Evolutionary conservation across 1,140 invertebrate genomes (phyloP).

Genomic region (Plutomurus gul): DNA sequence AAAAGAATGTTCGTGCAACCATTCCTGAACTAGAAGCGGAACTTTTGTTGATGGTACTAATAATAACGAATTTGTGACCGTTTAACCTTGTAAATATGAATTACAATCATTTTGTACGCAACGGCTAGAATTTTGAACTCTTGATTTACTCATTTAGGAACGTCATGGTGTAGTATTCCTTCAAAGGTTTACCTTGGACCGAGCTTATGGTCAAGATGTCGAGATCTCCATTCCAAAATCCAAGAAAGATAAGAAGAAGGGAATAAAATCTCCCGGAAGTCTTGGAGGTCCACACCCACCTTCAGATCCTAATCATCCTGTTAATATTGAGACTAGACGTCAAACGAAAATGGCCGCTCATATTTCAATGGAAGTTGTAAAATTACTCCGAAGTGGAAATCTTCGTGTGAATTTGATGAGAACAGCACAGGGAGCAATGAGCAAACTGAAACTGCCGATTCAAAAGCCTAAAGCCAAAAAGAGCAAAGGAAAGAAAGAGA

Average conservation of each 20-base stretch:
- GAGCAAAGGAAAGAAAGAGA: conserved; percentile 1
- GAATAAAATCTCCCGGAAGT: neutral
- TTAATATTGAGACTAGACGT: conserved; percentile 37
- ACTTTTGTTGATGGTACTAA: conserved; percentile 50
- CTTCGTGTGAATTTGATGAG: conserved; percentile 52
- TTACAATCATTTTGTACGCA: neutral
- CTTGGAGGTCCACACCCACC: neutral
- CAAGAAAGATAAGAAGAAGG: conserved; percentile 49
- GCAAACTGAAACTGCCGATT: conserved; percentile 52
- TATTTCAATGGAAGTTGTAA: conserved; percentile 54
- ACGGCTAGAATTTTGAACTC: no score
- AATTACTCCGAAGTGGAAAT: conserved; percentile 51
- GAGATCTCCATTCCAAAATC: conserved; percentile 52
- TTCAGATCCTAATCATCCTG: conserved; percentile 44
- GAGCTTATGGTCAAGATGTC: conserved; percentile 53
- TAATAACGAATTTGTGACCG: neutral
- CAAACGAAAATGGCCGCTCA: conserved; percentile 54
- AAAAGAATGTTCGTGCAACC: conserved; percentile 48
- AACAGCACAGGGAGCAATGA: conserved; percentile 51
- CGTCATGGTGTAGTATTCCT: conserved; percentile 53
- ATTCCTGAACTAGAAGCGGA: conserved; percentile 54
- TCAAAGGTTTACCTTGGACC: conserved; percentile 51
- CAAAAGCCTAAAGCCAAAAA: conserved; percentile 36
- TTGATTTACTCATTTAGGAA: conserved; percentile 37
- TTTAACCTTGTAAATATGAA: neutral